Conservation (phyloP, 2,113 vertebrate species). For the Sebastes schlegelii region DNA sequence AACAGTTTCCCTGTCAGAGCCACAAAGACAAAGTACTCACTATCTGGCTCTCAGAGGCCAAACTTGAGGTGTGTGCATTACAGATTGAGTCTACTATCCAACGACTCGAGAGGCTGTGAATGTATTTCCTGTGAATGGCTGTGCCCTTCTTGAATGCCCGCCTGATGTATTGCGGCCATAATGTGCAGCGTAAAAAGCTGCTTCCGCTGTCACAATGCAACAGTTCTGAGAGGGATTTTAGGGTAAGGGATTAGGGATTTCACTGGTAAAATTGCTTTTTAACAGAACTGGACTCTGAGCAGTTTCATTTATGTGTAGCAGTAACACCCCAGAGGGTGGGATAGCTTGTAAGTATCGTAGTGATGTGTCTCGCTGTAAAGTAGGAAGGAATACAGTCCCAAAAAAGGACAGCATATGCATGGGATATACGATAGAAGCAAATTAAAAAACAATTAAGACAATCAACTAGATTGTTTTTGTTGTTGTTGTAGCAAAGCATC, state of each 20-base stretch:
- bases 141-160: conserved; percentile 24
- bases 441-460: background rate
- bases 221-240: conserved; percentile 11
- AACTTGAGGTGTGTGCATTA: conserved; percentile 1
- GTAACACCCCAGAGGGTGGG: background rate
- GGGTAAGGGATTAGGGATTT: background rate
- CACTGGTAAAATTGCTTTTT: background rate
- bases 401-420: background rate
- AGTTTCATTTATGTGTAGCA: conserved; percentile 1
- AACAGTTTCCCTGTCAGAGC: background rate
- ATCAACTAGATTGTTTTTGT: background rate
- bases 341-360: background rate
- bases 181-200: background rate
- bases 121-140: conserved; percentile 36
- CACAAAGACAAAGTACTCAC: background rate
- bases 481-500: background rate
- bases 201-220: conserved; percentile 28
- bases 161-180: conserved; percentile 46
- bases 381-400: background rate
- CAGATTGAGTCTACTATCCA: conserved; percentile 13
- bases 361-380: background rate
- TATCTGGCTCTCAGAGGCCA: background rate
- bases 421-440: background rate
- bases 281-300: background rate
- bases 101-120: conserved; percentile 18